Evolutionary conservation across 2,113 vertebrate species (phyloP), one percentile per base, ranked within the genome.

Genomic region (Terrapene triunguis): DNA sequence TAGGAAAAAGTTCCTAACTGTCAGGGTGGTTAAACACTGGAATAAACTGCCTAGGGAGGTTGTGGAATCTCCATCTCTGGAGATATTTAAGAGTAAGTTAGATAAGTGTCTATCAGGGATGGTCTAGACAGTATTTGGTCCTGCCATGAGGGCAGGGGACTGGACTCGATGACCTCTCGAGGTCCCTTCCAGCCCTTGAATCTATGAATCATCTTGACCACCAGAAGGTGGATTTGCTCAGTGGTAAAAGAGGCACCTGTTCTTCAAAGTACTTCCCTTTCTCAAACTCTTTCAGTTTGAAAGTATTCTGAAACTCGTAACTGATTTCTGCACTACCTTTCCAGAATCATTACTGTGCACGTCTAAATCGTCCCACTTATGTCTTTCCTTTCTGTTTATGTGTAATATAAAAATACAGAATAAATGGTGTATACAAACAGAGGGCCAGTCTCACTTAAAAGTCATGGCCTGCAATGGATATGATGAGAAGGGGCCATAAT

Each of bases 181-280:
- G 44, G 44, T 6, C 6, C 44, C 44, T 44, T 47, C 44, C 44
- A 47, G 8, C 44, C 44, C 44, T 47, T 47, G 44, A 47, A 47
- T 47, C 44, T 47, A 47, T 47, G 44, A 47, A 47, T 47, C 44
- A 7, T 10, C 69, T 38, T 72, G n/a, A 38, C 32, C 13, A 32
- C 65, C 17, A n/a, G 65, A 72, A 38, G 65, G 17, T 72, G 19
- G 65, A 38, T 72, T 4, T 89, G 81, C 94, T 96, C 91, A 72
- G n/a, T 21, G n/a, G n/a, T 21, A 35, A 62, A 59, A 22, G n/a
- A 72, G 44, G 44, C 21, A 72, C n/a, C n/a, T 53, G 78, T 47
- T 87, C 93, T 95, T 96, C 92, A 94, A 93, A 96, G 90, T 89
- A 54, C 80, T 94, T 95, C 51, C 48, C 17, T 32, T 90, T 89